Base-by-base conservation (phyloP, 2,888 invertebrate species). In the Spodoptera picta region DNA sequence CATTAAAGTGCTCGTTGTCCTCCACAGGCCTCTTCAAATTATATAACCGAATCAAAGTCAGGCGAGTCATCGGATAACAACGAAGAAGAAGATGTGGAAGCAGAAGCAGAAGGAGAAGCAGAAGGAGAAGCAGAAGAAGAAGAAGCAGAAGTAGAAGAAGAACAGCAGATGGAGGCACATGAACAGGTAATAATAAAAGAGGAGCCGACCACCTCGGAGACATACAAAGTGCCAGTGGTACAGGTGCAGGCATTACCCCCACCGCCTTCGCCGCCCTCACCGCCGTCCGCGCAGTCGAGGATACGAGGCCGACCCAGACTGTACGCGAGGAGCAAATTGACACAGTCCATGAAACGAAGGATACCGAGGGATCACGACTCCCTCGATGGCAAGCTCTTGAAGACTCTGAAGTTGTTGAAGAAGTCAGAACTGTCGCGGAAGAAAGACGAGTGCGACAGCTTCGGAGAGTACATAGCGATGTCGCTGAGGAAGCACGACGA, bases 361-460 rank as follows among this genome's bases (percentile, higher is more conserved):
- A 27, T 79, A 3, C 45, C 65, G 0, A 76, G 74, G 55, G 77
- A 76, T 19, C 44, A 60, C n/a, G 80, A 65, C 4, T 74, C 61
- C 49, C 69, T 87, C 3, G 87, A 88, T 49, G 82, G 65, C 43
- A 86, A 80, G 56, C 68, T 90, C 1, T n/a, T 87, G 45, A 87
- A 90, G 68, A 82, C 89, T 9, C 55, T 90, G 6, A 86, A 81
- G 51, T 48, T 86, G 19, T 70, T 90, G 0, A 81, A 81, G 44
- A 83, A 83, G 51, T 87, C 89, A 0, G 87, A 89, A 31, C 51
- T 84, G 2, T 75, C 86, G 0, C 88, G 84, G 52, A 90, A 87
- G 68, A 93, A 92, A 69, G 94, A 94, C 45, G 94, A 93, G 58
- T 94, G 94, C 67, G 94, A 92, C 49, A 90, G 87, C 31, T 94